Conservation (phyloP, 2,888 invertebrate genomes). For the Anthoptus insignis region DNA sequence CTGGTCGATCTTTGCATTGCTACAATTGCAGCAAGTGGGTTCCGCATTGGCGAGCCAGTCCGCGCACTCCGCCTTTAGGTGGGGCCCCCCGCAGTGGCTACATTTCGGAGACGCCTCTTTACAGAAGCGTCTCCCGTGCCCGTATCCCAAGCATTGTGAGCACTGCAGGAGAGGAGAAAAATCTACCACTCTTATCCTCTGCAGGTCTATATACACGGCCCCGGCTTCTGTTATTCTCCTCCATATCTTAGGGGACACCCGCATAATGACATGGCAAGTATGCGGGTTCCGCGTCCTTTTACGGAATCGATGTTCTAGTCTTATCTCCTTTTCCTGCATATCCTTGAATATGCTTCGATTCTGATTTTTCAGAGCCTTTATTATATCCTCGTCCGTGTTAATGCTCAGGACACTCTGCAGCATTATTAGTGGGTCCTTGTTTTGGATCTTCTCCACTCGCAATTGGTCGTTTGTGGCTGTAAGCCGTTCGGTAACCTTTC, state of each 20-base stretch:
- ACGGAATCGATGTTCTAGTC: too few relatives aligned
- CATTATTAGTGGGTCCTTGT: not conserved
- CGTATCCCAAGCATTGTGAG: not conserved
- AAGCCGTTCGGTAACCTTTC: not conserved
- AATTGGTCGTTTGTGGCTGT: not conserved
- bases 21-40: constrained; percentile 7
- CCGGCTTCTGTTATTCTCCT: not conserved
- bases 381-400: not conserved
- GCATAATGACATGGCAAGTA: not conserved
- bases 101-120: not conserved
- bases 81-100: constrained; percentile 30
- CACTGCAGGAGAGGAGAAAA: not conserved
- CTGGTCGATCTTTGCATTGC: not conserved
- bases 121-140: constrained; percentile 12
- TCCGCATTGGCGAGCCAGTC: not conserved
- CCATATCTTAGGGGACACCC: not conserved
- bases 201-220: not conserved
- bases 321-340: too few relatives aligned
- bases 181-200: not conserved
- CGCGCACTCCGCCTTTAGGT: not conserved
- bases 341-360: too few relatives aligned
- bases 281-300: not conserved
- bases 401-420: not conserved
- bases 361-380: not conserved
- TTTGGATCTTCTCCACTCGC: not conserved